A percentile compares a stretch with the other conserved stretches of the same genome.
phyloP scores from a whole-genome alignment of 2,888 invertebrate species.

The Eulithis testata region DNA sequence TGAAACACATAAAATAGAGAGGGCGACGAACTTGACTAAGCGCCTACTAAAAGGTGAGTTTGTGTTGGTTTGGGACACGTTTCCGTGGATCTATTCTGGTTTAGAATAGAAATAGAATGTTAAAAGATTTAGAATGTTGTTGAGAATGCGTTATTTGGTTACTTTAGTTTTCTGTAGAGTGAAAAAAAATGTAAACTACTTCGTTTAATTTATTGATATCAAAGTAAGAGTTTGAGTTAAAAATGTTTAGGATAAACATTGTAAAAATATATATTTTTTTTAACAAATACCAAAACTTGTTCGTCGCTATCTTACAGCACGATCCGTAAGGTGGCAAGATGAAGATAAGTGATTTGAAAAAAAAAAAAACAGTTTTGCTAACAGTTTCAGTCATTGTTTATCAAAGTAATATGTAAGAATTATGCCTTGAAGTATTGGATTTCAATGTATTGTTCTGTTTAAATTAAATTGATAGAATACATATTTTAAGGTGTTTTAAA shows the following conservation, averaged over 20 bases:
- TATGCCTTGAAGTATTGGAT: too few relatives aligned
- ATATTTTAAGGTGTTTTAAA: too few relatives aligned
- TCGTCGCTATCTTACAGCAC: not conserved
- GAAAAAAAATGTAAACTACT: not conserved
- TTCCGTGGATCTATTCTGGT: constrained; percentile 29
- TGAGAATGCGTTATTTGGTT: constrained; percentile 14
- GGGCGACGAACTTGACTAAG: constrained; percentile 19
- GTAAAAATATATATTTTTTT: not conserved
- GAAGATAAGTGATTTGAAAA: too few relatives aligned
- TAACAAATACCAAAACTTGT: not conserved
- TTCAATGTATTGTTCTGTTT: too few relatives aligned
- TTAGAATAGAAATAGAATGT: constrained; percentile 22
- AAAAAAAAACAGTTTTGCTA: too few relatives aligned
- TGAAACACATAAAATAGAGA: constrained; percentile 1
- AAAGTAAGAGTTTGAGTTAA: not conserved
- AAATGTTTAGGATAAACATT: too few relatives aligned
- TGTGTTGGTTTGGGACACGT: constrained; percentile 27
- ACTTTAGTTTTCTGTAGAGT: constrained; percentile 4
- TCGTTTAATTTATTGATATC: not conserved
- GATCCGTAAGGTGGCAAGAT: too few relatives aligned
- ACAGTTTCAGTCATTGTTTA: too few relatives aligned
- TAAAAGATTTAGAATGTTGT: constrained; percentile 31
- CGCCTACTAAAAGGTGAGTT: constrained; percentile 1
- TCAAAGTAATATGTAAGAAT: too few relatives aligned
- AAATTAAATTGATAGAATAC: too few relatives aligned